phyloP scores from a whole-genome alignment of 2,888 invertebrate genomes.

The Lycia hirtaria region DNA sequence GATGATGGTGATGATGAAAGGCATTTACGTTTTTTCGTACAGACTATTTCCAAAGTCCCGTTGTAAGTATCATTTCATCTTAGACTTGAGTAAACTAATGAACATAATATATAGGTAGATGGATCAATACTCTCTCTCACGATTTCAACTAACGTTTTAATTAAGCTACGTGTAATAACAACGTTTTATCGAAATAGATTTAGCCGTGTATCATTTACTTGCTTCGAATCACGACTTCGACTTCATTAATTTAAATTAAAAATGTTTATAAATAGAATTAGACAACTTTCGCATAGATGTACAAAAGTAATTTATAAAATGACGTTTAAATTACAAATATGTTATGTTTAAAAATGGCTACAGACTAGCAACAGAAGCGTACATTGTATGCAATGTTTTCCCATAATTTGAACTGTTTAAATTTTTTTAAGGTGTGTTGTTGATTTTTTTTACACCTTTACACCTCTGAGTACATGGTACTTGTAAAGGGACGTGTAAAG shows the following conservation, averaged over 20 bases:
- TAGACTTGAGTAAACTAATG: not conserved
- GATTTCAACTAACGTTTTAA: conserved; percentile 29
- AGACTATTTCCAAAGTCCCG: no score
- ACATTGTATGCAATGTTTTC: no score
- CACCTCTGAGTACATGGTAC: no score
- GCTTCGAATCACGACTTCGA: conserved; percentile 15
- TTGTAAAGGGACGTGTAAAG: no score
- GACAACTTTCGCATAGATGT: not conserved
- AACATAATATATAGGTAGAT: no score
- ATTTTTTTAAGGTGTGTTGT: no score
- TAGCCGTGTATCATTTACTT: conserved; percentile 26
- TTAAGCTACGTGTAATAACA: conserved; percentile 24
- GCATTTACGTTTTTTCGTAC: no score
- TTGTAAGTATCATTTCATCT: not conserved
- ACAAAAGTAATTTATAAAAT: not conserved
- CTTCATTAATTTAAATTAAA: conserved; percentile 11
- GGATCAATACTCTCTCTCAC: conserved; percentile 22
- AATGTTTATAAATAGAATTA: not conserved
- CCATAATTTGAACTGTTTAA: no score
- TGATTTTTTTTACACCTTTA: no score
- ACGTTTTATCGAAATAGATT: conserved; percentile 28
- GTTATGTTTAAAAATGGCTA: no score
- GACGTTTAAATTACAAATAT: not conserved
- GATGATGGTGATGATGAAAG: no score
- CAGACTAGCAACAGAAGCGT: no score